Percentiles rank a stretch among this genome's conserved stretches.
phyloP scores from a whole-genome alignment of 1,140 invertebrate genomes.

The Drosophila arawakana region DNA sequence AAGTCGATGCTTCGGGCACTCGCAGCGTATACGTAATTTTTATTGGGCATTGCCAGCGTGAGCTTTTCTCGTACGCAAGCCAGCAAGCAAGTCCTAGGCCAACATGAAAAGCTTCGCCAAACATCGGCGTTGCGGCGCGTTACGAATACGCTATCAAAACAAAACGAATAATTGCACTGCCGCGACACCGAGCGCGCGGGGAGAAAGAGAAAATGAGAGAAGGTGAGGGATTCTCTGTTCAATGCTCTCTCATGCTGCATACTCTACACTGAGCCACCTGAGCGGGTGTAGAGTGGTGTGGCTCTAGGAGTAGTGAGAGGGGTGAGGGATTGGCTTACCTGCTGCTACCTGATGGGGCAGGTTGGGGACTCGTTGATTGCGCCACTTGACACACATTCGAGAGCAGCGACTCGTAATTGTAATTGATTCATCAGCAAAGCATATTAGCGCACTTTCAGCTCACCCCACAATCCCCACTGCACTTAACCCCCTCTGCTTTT shows the following conservation, averaged over 20 bases:
- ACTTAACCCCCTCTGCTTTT: constrained; percentile 22
- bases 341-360: constrained; percentile 11
- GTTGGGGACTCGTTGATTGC: constrained; percentile 39
- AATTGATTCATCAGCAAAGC: constrained; percentile 59
- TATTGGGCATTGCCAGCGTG: constrained; percentile 70
- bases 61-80: constrained; percentile 61
- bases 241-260: constrained; percentile 36
- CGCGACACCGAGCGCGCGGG: constrained; percentile 18
- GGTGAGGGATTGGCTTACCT: neutral
- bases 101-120: constrained; percentile 68
- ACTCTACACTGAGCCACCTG: constrained; percentile 71
- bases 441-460: constrained; percentile 50
- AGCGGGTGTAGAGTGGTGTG: constrained; percentile 14
- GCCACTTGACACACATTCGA: constrained; percentile 60
- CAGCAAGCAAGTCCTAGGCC: constrained; percentile 66
- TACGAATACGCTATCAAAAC: constrained; percentile 74
- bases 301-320: neutral
- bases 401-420: constrained; percentile 44
- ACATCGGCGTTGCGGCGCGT: constrained; percentile 24
- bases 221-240: neutral
- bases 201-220: too few species aligned
- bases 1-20: constrained; percentile 53
- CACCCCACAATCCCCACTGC: constrained; percentile 14
- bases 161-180: constrained; percentile 78
- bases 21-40: constrained; percentile 74